Evolutionary conservation across 2,113 vertebrate species (phyloP).

Genomic region (Hydrochoerus hydrochaeris): DNA sequence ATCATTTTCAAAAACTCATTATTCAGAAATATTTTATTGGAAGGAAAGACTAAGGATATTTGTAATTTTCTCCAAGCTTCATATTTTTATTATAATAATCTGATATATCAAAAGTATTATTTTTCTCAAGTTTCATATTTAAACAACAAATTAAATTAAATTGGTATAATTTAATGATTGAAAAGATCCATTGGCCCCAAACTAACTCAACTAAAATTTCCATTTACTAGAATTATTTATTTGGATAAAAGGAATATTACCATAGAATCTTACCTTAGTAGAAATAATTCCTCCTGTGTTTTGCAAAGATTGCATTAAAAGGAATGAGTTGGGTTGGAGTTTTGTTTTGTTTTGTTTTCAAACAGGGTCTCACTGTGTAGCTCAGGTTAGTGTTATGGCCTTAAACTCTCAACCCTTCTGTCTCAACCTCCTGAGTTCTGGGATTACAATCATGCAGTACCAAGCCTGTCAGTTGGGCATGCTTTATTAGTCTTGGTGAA

Average conservation of each 20-base stretch:
- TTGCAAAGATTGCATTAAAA: conserved; percentile 25
- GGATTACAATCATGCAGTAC: neutral
- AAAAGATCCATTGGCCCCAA: neutral
- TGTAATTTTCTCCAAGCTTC: neutral
- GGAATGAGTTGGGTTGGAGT: neutral
- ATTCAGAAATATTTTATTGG: conserved; percentile 54
- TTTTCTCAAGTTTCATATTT: neutral
- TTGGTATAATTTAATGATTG: conserved; percentile 6
- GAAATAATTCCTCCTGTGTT: neutral
- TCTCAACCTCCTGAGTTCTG: neutral
- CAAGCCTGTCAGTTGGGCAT: neutral
- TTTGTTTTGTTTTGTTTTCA: neutral
- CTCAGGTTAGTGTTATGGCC: neutral
- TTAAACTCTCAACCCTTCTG: neutral
- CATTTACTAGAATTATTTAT: conserved; percentile 39
- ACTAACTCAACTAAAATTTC: conserved; percentile 35
- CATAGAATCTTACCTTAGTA: conserved; percentile 9
- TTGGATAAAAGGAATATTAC: conserved; percentile 13
- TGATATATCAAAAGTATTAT: conserved; percentile 37
- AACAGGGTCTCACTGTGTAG: neutral
- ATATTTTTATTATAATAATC: neutral
- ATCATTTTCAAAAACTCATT: conserved; percentile 58
- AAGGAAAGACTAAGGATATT: conserved; percentile 21
- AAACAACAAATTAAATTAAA: conserved; percentile 46
- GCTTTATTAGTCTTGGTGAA: neutral